Evolutionary conservation across 2,113 vertebrate genomes (phyloP), one percentile per base, ranked within the genome.

Genomic region (Thinocorus orbignyianus): DNA sequence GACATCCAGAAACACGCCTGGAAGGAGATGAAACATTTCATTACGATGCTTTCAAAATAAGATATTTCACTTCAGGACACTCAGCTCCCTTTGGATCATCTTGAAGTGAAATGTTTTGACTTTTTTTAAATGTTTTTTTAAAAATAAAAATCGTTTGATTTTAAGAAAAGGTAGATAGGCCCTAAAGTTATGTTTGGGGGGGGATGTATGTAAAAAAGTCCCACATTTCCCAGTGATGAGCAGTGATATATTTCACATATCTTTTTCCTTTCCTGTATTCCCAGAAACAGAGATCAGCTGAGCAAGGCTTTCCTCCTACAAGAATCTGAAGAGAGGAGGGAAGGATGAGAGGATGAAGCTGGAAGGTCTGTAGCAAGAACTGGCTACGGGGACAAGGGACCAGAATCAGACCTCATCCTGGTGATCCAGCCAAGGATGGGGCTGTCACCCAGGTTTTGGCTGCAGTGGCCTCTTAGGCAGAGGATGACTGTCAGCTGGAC

Each of bases 401-500:
- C 39, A 13, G 33, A 46, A 55, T 26, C 57, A 51, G 42, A 33
- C 28, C 25, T 52, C 33, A 17, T 24, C 33, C 55, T 70, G 42
- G 55, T 0, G 4, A 57, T 54, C 64, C 78, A n/a, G 69, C 31
- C 42, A 20, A 58, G 48, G 28, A 51, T 0, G 2, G 66, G n/a
- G 20, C 0, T 1, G 39, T 41, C n/a, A 35, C 30, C 14, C 48
- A 20, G 54, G 58, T 71, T 58, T 1, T 1, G 57, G 42, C 17
- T 49, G 54, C 46, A 69, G 66, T 18, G 66, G 51, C 66, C 31
- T 33, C 65, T 64, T 0, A 2, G 46, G 60, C 23, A 54, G 39
- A 1, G 2, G 31, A 3, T 4, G 2, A 24, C 33, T 6, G 41
- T 78, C 58, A 82, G 52, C 41, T 48, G 58, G 19, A 31, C 46